phyloP scores from a whole-genome alignment of 2,113 vertebrate genomes.

The Antigone vipio region DNA sequence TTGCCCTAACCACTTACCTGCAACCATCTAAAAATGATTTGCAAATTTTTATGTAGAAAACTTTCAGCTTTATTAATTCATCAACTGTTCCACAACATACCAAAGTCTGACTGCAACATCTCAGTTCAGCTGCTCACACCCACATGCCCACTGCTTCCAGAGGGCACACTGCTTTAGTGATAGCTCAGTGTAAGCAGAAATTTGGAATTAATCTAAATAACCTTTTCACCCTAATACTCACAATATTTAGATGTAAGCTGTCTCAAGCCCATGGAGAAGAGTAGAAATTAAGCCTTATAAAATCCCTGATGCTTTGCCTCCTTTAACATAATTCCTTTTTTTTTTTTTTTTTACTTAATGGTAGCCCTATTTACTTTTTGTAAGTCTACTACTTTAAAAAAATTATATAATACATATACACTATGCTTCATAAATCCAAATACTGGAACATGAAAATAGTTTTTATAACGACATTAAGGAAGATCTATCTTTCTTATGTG shows the following conservation, averaged over 20 bases:
- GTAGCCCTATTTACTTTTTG: not conserved
- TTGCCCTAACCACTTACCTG: not conserved
- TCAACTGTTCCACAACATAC: not conserved
- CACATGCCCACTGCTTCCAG: not conserved
- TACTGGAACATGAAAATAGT: not conserved
- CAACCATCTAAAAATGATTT: not conserved
- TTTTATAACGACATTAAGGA: slow-evolving; percentile 9
- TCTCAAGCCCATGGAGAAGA: not conserved
- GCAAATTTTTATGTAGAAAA: not conserved
- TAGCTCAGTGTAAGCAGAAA: not conserved
- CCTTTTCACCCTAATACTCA: not conserved
- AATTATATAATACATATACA: not conserved
- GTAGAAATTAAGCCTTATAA: not conserved
- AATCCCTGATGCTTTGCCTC: not conserved
- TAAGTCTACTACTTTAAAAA: not conserved
- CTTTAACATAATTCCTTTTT: not conserved
- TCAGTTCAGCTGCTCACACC: not conserved
- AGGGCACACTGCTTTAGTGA: not conserved
- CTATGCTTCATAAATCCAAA: not conserved
- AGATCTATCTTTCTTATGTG: slow-evolving; percentile 15
- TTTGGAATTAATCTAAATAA: not conserved
- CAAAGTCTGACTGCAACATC: not conserved
- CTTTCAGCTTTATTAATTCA: not conserved
- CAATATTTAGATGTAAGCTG: not conserved
- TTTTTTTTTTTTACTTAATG: not conserved